Conservation (phyloP, 2,888 invertebrate genomes). For the Fissipunctia ypsillon region DNA sequence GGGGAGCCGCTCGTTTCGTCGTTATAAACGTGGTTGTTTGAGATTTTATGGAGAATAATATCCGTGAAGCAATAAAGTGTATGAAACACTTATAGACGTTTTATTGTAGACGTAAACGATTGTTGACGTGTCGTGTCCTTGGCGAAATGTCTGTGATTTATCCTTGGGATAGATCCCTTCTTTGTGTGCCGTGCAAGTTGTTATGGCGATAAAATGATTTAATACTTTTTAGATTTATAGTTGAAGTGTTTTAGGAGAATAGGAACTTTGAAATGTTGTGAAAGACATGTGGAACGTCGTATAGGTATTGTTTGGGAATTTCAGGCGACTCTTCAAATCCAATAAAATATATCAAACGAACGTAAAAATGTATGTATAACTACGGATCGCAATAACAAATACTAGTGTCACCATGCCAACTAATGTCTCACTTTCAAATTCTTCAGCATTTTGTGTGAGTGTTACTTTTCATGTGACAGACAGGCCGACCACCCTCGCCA, state of each 20-base stretch:
- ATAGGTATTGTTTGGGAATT: too few relatives aligned
- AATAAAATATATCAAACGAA: not conserved
- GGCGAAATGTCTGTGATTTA: slow-evolving; percentile 67
- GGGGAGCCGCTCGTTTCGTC: slow-evolving; percentile 87
- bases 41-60: slow-evolving; percentile 90
- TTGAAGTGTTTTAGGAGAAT: slow-evolving; percentile 2
- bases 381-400: not conserved
- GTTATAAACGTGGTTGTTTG: slow-evolving; percentile 90
- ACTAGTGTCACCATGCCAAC: not conserved
- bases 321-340: too few relatives aligned
- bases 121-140: slow-evolving; percentile 73
- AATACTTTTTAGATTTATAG: slow-evolving; percentile 28
- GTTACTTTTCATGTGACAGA: not conserved
- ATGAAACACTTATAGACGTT: slow-evolving; percentile 88
- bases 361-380: not conserved
- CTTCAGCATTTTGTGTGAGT: not conserved
- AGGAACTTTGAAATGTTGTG: not conserved
- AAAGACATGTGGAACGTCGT: too few relatives aligned
- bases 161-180: slow-evolving; percentile 54
- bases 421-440: not conserved
- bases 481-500: not conserved
- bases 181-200: slow-evolving; percentile 56
- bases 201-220: slow-evolving; percentile 27
- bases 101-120: slow-evolving; percentile 80
- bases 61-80: slow-evolving; percentile 90